These are phyloP conservation scores for Calliphora vomitoria DNA, from an alignment of 2,888 invertebrate genomes.

Conservation along the genomic window DNA sequence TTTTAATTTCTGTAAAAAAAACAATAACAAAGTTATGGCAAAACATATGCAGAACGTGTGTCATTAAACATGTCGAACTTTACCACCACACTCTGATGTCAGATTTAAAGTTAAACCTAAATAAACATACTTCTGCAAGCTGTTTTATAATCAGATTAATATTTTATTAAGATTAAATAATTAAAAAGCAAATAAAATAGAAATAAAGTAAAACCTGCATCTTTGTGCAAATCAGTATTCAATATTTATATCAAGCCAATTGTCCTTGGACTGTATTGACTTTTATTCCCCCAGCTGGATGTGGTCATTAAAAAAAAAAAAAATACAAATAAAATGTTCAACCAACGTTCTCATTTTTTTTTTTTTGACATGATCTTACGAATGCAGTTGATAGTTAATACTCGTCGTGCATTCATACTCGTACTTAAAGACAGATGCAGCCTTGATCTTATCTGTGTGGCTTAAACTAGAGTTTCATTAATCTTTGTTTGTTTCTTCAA, in stretches of 20 bases:
- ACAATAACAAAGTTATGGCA: too few relatives aligned
- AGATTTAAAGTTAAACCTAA: too few relatives aligned
- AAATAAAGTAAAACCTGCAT: not conserved
- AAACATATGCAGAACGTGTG: too few relatives aligned
- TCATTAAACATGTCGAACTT: too few relatives aligned
- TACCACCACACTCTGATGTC: too few relatives aligned
- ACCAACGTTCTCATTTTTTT: not conserved
- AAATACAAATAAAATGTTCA: not conserved
- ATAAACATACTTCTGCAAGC: too few relatives aligned
- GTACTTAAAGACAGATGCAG: constrained; percentile 45
- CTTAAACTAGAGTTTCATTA: constrained; percentile 43
- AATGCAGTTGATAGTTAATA: not conserved
- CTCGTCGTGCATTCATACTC: constrained; percentile 4
- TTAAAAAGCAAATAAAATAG: not conserved
- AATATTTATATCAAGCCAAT: not conserved
- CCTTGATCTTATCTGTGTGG: constrained; percentile 55
- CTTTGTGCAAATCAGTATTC: not conserved
- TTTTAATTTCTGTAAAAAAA: too few relatives aligned
- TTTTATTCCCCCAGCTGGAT: constrained; percentile 26
- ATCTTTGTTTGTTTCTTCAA: constrained; percentile 28
- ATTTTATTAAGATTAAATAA: too few relatives aligned
- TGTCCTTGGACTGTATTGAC: constrained; percentile 42
- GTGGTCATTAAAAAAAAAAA: constrained; percentile 10
- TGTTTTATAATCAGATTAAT: too few relatives aligned
- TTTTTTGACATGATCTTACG: constrained; percentile 19